Evolutionary conservation across 2,888 invertebrate genomes (phyloP), one percentile per base, ranked within the genome.

Genomic region (Frankliniella intonsa): DNA sequence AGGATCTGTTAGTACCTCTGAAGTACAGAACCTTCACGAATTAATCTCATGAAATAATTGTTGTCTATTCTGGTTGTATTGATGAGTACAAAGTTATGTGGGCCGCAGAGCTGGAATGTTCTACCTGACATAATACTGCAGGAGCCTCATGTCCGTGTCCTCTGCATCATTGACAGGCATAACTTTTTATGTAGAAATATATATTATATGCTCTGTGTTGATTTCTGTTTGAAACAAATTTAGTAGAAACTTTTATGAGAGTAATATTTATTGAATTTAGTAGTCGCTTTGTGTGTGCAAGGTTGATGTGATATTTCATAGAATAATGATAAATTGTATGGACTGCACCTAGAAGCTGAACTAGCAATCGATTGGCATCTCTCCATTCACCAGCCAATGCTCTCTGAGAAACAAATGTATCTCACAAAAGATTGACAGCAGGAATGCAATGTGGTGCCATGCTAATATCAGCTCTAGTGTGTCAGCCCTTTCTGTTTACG

Each of bases 161-260:
- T 25, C 69, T 76, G 25, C 69, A 76, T 22, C 25, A 22, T 76
- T 76, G 69, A 76, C 69, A 76, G 69, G 69, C 69, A 76, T 76
- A 76, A 76, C 69, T 25, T 76, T 76, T 76, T 76, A 76, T 76
- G 69, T 76, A 76, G 69, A 76, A 76, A 12, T 76, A 76, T 76
- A 76, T 76, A 76, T 76, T 76, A 76, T 76, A 76, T 76, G 69
- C 69, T 76, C 69, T 76, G 69, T 76, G 69, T 76, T 76, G 69
- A 76, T 76, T 76, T 76, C 69, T 76, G 69, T 76, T 76, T 76
- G 69, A 76, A 76, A 76, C 69, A 76, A 76, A 76, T 76, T 22
- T 76, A 76, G 69, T 76, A 25, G 69, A 76, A 76, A 25, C 69
- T 76, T 76, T 76, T 76, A 76, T 76, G 69, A 76, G 69, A 76